Base-by-base conservation (phyloP, 2,888 invertebrate species). In the Sicus ferrugineus region DNA sequence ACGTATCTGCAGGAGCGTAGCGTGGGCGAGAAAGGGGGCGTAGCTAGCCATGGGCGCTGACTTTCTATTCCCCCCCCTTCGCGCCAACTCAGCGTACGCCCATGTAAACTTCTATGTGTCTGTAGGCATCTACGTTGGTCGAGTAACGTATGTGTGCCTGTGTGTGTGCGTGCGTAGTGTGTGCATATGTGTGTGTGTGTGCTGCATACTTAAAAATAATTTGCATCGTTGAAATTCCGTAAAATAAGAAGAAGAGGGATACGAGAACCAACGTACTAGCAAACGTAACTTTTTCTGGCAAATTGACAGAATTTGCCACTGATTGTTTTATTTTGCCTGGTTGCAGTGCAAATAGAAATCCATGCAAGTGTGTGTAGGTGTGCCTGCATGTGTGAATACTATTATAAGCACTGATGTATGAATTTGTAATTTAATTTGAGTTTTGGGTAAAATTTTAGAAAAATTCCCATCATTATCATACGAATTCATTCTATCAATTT, bases 291-390 rank as follows among this genome's bases (percentile, higher is more conserved):
- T 30, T 52, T 65, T 65, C 54, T 38, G 65, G 34, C 65, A 65
- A 65, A 65, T 52, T 52, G 65, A 65, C 65, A 52, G 54, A 52
- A 34, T 65, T 65, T 65, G n/a, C 26, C 38, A n/a, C 38, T 65
- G 54, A 54, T 54, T 65, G 65, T 54, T 38, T 38, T 38, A 65
- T 48, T 66, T 69, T 54, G 19, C 62, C 52, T 34, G 34, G 16
- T 34, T 14, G 7, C 9, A 34, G 14, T 34, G 34, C 14, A 14
- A 34, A 14, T 34, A 14, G 7, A 34, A n/a, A 31, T 21, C 31
- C 34, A 28, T 59, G 50, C 48, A 26, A 2, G 65, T 69, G 21
- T 54, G 42, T 67, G 30, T n/a, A 11, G 14, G 16, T 52, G 26
- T 38, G 62, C 26, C 30, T 46, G 26, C 21, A 31, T 54, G 6